Base-by-base conservation (phyloP, 2,888 invertebrate species). In the Orchesellides sinensis region DNA sequence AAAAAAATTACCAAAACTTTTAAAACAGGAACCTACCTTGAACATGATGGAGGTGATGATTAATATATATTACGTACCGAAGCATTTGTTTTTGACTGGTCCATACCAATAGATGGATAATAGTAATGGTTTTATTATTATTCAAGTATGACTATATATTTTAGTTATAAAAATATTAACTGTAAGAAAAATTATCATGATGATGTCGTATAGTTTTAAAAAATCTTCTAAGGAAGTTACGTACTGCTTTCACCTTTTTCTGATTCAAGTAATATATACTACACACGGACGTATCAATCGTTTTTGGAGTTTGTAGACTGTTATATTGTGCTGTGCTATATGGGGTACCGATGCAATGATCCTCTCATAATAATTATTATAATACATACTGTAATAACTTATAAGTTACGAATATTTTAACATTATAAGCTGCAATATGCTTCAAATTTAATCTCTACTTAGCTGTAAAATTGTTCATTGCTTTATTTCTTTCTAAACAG, bases 31-130 rank as follows among this genome's bases (percentile, higher is more conserved):
- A 17, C 35, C 68, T 68, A 74, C 68, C 74, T 56, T n/a, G 61
- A 68, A 65, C 80, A 68, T 68, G 81, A 81, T 74, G 74, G 66
- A 56, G 81, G 81, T 81, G 81, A 81, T 81, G 56, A 81, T 66
- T 74, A 70, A 81, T 61, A 73, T 66, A 73, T 49, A 79, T 80
- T 81, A 74, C 68, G 68, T 81, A 81, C 81, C 81, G 81, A 81
- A 81, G 81, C 81, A 81, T 81, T 81, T 81, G 80, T 74, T 80
- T 79, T 73, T 81, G 81, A 81, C 81, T 81, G 81, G 81, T 81
- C 81, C 81, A 68, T 81, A 81, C 81, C 81, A 81, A 54, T 81
- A 66, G 70, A 32, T 21, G 27, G 65, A 70, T 70, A 70, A 77
- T 77, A 77, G 29, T 79, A 52, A 66, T 68, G 66, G 63, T 74